phyloP scores from a whole-genome alignment of 2,113 vertebrate genomes.

The Trogon melanurus region DNA sequence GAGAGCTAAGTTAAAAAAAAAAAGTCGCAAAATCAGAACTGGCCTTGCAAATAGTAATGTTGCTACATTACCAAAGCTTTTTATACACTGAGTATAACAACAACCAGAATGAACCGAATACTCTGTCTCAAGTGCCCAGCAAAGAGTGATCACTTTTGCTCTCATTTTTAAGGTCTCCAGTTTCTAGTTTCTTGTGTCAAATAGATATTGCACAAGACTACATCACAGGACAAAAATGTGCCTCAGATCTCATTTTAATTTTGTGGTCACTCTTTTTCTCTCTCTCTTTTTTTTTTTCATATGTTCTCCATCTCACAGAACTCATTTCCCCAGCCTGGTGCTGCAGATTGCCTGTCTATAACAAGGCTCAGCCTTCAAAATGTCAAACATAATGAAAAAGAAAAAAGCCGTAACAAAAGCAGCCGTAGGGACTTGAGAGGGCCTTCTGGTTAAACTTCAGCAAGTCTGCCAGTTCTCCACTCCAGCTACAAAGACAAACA shows the following conservation, averaged over 20 bases:
- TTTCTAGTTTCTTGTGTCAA: background rate
- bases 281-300: background rate
- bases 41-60: background rate
- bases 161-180: background rate
- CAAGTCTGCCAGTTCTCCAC: background rate
- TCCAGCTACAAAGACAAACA: background rate
- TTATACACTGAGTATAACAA: background rate
- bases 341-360: background rate
- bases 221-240: background rate
- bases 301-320: background rate
- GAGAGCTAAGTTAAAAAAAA: background rate
- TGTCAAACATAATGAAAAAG: constrained; percentile 51
- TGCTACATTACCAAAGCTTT: background rate
- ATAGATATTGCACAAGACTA: background rate
- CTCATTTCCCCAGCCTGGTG: constrained; percentile 19
- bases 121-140: background rate
- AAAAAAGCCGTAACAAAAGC: background rate
- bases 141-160: background rate
- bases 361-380: constrained; percentile 48
- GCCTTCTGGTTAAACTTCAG: background rate
- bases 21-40: background rate
- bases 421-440: background rate
- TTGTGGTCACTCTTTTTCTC: background rate
- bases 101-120: background rate
- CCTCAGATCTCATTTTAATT: constrained; percentile 11